Base-by-base conservation (phyloP, 92 coral and sea anemone genomes). In the Virgularia gustaviana region DNA sequence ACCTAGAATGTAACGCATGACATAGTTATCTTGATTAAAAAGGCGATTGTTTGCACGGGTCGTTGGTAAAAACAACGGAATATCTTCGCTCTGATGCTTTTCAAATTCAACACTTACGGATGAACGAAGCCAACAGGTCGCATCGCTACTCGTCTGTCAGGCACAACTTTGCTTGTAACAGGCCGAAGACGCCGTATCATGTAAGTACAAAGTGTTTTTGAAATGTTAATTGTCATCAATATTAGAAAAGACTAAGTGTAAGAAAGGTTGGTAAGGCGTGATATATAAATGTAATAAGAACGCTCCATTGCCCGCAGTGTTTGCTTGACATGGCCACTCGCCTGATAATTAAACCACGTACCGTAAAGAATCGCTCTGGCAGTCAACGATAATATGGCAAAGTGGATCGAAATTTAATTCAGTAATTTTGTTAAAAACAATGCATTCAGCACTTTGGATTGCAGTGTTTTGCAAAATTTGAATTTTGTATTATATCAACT, bases 21-120 rank as follows among this genome's bases (percentile, higher is more conserved):
- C 11, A 65, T 6, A 27, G 11, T 56, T 4, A 16, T 6, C 22
- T 20, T 2, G 24, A 58, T 31, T 25, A 15, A 29, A 58, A 31
- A 7, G 18, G 15, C 39, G 42, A 6, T 8, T 67, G 9, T 39
- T 36, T 43, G 33, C 44, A 67, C 60, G 58, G 74, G n/a, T 28
- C 12, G 1, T 67, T 27, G 52, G 74, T 29, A 67, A 30, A 16
- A 31, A 67, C 20, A 28, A 27, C 58, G 20, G 51, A 67, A 33
- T 20, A 67, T 67, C 49, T 22, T 67, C 74, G 74, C 74, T 67
- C 74, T 28, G 34, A 47, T 67, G 74, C 74, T 67, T 67, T 31
- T n/a, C n/a, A n/a, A n/a, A n/a, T n/a, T n/a, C n/a, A 45, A 24
- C 31, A 43, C 74, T 29, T 47, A 67, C 74, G 74, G 74, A 42